Base-by-base conservation (phyloP, 2,113 vertebrate genomes). In the Rhea pennata region DNA sequence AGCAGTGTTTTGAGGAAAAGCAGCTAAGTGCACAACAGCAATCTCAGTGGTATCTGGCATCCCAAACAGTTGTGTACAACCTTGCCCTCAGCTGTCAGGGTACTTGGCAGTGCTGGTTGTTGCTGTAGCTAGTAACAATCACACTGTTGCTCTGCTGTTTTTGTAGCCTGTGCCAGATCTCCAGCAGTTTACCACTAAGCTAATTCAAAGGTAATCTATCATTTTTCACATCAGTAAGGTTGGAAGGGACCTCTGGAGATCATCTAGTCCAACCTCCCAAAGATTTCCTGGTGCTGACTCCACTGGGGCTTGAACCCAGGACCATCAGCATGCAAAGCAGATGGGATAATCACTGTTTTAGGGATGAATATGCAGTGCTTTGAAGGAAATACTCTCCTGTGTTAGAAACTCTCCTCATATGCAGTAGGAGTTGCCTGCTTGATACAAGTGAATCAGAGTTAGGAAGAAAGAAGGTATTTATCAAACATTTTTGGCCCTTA, bases 21-120 rank as follows among this genome's bases (percentile, higher is more conserved):
- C 66, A 29, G 24, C 62, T 0, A 13, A 65, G 42, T 87, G 54
- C 21, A 92, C 58, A 69, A 26, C 26, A 9, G 27, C 71, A 54
- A 58, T 96, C 94, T 93, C 93, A 87, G 54, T 95, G 94, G 95
- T 89, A 93, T 71, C 92, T 59, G 69, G 64, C 75, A 76, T 42
- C 84, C 74, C 87, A 33, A 33, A 0, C 11, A 31, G 22, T 6
- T 46, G 61, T 0, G 0, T 4, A 0, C 23, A 79, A 73, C 69
- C 65, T 46, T 12, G 56, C 40, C 56, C 39, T 65, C 6, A 6
- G 7, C 22, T 2, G 0, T 9, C 0, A 2, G 46, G 79, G 48
- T 51, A 3, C 8, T 33, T 1, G 1, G 17, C 1, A 0, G 48
- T 42, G 51, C 29, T 0, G 16, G 24, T 62, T 78, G 58, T 26